phyloP scores from a whole-genome alignment of 2,888 invertebrate genomes.

The Atethmia centrago region DNA sequence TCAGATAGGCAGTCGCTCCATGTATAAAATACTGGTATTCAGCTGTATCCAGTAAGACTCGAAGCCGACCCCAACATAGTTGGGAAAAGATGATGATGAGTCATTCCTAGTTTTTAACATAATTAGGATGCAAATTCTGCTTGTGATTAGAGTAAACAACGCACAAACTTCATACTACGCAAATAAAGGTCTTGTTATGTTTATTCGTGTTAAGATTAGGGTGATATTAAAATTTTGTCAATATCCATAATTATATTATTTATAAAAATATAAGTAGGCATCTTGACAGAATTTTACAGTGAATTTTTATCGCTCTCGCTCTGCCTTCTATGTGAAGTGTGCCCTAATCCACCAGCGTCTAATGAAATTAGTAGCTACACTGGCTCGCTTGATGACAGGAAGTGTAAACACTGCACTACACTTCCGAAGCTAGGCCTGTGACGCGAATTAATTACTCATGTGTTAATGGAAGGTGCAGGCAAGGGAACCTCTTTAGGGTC shows the following conservation, averaged over 20 bases:
- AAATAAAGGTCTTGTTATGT: too few relatives aligned
- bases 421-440: slow-evolving; percentile 39
- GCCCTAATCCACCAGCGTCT: slow-evolving; percentile 45
- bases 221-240: too few relatives aligned
- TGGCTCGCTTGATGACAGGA: slow-evolving; percentile 50
- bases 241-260: too few relatives aligned
- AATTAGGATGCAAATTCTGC: neutral
- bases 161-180: neutral
- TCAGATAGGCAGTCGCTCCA: too few relatives aligned
- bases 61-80: too few relatives aligned
- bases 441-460: slow-evolving; percentile 63
- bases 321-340: neutral
- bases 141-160: neutral
- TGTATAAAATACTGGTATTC: too few relatives aligned
- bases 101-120: neutral
- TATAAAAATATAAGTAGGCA: too few relatives aligned
- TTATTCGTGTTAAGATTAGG: neutral
- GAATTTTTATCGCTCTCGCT: neutral
- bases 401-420: slow-evolving; percentile 54
- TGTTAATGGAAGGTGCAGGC: slow-evolving; percentile 43
- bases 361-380: slow-evolving; percentile 61
- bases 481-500: slow-evolving; percentile 24
- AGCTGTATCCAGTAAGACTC: too few relatives aligned
- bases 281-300: too few relatives aligned
- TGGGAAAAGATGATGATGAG: too few relatives aligned